A percentile compares a stretch with the other conserved stretches of the same genome.
Conservation (phyloP, 1,140 invertebrate species). For the Hyphantria cunea region DNA sequence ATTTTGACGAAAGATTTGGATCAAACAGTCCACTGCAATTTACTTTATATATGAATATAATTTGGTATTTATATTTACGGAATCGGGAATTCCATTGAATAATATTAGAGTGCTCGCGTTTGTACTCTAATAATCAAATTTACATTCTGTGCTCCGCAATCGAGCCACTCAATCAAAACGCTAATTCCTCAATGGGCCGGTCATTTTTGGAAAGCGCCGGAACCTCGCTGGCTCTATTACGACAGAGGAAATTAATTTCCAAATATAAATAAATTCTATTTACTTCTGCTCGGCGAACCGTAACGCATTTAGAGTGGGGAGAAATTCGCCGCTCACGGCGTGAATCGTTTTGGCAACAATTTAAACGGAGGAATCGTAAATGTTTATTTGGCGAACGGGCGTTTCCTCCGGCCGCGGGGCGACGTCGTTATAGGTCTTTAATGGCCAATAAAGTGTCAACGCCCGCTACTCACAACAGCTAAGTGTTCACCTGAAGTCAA, state of each 20-base stretch:
- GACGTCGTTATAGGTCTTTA: slow-evolving; percentile 59
- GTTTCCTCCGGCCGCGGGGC: slow-evolving; percentile 54
- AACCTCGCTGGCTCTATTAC: slow-evolving; percentile 60
- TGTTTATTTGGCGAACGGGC: slow-evolving; percentile 63
- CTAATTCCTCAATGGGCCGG: slow-evolving; percentile 47
- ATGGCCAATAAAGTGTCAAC: slow-evolving; percentile 70
- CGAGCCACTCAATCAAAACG: slow-evolving; percentile 18
- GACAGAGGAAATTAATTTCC: slow-evolving; percentile 72
- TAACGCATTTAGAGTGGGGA: slow-evolving; percentile 69
- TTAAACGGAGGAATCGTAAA: slow-evolving; percentile 69
- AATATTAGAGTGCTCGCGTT: not conserved
- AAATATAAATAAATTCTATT: slow-evolving; percentile 79
- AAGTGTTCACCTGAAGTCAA: slow-evolving; percentile 41
- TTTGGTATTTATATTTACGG: slow-evolving; percentile 19
- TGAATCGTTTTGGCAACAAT: slow-evolving; percentile 74
- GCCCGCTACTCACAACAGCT: slow-evolving; percentile 36
- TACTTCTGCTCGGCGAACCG: slow-evolving; percentile 71
- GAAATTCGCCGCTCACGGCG: slow-evolving; percentile 53
- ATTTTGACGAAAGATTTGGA: slow-evolving; percentile 40
- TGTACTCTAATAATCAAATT: not conserved
- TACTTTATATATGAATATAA: slow-evolving; percentile 29
- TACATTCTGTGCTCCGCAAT: slow-evolving; percentile 4
- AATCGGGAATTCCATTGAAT: not conserved
- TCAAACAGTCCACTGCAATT: slow-evolving; percentile 34
- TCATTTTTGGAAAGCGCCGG: slow-evolving; percentile 49